Percentiles rank a stretch among this genome's conserved stretches.
Evolutionary conservation across 2,113 vertebrate genomes (phyloP).

Genomic region (Grammomys surdaster): DNA sequence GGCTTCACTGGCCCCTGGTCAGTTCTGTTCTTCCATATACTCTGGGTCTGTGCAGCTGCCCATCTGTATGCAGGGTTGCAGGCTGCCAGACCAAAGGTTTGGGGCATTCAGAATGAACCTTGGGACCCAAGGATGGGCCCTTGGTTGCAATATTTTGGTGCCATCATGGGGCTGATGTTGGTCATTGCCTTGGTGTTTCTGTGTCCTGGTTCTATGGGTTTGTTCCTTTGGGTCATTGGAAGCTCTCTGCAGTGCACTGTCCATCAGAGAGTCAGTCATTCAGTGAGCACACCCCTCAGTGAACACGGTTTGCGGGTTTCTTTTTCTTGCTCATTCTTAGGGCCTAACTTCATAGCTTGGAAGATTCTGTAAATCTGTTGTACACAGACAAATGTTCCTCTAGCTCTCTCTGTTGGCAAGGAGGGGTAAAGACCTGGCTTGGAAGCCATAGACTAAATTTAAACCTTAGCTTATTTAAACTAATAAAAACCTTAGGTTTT

Average conservation of each 20-base stretch:
- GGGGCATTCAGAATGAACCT: background rate
- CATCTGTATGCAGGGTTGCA: rapidly evolving
- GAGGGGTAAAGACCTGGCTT: constrained; percentile 47
- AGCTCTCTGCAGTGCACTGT: constrained; percentile 21
- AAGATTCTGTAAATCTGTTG: constrained; percentile 31
- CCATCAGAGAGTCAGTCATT: background rate
- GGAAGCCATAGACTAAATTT: constrained; percentile 31
- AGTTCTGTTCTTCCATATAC: rapidly evolving
- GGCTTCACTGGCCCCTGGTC: background rate
- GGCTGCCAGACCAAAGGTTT: too few relatives aligned
- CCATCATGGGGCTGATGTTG: background rate
- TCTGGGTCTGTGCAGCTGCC: background rate
- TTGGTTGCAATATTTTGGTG: background rate
- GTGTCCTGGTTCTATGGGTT: background rate
- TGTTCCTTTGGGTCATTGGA: background rate
- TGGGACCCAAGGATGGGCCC: background rate
- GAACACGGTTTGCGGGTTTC: constrained; percentile 45
- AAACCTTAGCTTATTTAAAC: background rate
- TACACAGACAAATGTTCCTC: constrained; percentile 38
- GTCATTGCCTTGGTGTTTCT: background rate
- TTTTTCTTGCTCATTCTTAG: constrained; percentile 58
- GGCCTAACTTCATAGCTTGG: constrained; percentile 52
- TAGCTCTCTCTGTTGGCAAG: constrained; percentile 55
- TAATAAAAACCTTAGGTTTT: background rate
- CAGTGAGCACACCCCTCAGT: background rate